Percentiles rank a stretch among this genome's conserved stretches.
These are phyloP conservation scores for Lemur catta DNA, from an alignment of 2,797 vertebrate genomes.

Conservation along the genomic window DNA sequence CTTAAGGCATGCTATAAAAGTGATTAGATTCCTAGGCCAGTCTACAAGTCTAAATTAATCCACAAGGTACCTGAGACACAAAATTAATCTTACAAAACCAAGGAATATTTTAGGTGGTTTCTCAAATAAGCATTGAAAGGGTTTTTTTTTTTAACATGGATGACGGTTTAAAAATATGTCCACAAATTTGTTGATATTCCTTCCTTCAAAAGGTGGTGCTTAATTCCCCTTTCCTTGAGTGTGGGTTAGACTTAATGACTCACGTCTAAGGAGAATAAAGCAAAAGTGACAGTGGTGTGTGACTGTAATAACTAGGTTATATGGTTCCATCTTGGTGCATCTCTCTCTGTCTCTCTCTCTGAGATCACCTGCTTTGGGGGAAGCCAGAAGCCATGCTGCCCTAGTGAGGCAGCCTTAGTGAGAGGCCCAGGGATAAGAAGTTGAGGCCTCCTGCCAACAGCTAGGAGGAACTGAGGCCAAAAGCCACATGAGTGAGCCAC, in stretches of 20 bases:
- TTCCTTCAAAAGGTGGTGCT: not conserved
- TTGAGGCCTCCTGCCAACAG: not conserved
- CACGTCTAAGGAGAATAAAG: not conserved
- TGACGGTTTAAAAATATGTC: not conserved
- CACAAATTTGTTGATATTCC: not conserved
- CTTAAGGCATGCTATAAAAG: constrained; percentile 3
- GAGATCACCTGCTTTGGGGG: not conserved
- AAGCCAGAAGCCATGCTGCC: not conserved
- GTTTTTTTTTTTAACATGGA: constrained; percentile 5
- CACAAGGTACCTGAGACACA: not conserved
- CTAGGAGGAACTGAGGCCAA: not conserved
- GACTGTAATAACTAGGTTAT: constrained; percentile 14
- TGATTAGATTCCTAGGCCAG: not conserved
- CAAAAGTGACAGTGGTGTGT: not conserved
- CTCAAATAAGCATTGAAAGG: constrained; percentile 2
- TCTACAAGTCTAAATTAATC: not conserved
- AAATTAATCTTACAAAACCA: not conserved
- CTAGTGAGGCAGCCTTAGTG: not conserved
- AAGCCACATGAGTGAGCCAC: not conserved
- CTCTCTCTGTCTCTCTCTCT: not conserved
- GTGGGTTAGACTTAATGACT: not conserved
- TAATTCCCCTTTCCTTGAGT: not conserved
- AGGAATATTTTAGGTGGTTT: not conserved
- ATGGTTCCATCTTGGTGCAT: not conserved
- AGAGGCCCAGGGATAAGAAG: not conserved